phyloP scores from a whole-genome alignment of 23 tunicate species.

The Halocynthia aurantium region DNA sequence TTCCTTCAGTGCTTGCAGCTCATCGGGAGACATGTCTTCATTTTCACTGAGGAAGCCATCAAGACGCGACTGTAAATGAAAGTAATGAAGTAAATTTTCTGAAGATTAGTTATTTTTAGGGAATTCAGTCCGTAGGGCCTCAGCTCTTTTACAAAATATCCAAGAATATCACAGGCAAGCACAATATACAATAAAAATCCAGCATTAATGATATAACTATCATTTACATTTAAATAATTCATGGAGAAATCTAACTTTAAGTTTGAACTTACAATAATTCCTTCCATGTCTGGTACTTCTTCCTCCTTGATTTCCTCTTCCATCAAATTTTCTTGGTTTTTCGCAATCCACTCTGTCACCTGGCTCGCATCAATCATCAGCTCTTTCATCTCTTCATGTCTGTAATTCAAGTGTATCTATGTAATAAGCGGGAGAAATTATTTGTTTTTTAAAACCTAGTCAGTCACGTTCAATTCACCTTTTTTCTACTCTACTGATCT shows the following conservation, averaged over 20 bases:
- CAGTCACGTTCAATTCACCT: neutral
- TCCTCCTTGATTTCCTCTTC: neutral
- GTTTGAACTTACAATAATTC: constrained; percentile 4
- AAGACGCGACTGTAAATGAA: neutral
- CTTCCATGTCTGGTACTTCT: constrained; percentile 16
- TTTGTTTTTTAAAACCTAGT: neutral
- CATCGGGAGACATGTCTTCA: constrained; percentile 13
- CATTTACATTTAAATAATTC: neutral
- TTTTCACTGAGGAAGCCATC: constrained; percentile 5
- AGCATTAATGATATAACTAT: too few species aligned
- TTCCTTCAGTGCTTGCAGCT: constrained; percentile 13
- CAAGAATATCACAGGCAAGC: too few species aligned
- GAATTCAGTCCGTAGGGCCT: too few species aligned
- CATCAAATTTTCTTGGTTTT: too few species aligned
- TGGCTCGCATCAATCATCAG: constrained; percentile 16
- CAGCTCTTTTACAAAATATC: too few species aligned
- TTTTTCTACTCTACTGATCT: constrained; percentile 11
- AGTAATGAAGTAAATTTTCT: neutral
- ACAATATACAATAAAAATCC: too few species aligned
- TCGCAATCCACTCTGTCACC: constrained; percentile 17
- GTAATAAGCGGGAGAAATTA: neutral
- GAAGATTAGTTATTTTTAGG: neutral
- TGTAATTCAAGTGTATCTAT: neutral
- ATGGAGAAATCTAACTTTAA: neutral
- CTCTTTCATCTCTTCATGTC: constrained; percentile 25